phyloP scores from a whole-genome alignment of 2,888 invertebrate genomes.

The Petrophora chlorosata region DNA sequence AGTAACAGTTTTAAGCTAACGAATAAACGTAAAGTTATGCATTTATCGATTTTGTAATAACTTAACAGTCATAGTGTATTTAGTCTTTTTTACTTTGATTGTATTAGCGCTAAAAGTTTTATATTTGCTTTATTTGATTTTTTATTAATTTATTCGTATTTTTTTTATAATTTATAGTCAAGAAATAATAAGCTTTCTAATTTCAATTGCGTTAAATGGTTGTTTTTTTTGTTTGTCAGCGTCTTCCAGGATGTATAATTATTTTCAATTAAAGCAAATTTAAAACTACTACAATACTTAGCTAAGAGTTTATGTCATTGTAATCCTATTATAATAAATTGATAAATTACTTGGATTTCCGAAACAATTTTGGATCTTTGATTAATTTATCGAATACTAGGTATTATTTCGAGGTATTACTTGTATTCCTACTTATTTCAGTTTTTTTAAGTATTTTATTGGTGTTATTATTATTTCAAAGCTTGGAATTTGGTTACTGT shows the following conservation, averaged over 20 bases:
- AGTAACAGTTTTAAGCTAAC: constrained; percentile 5
- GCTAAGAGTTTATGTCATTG: constrained; percentile 27
- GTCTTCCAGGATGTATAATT: background rate
- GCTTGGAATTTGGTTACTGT: too few relatives aligned
- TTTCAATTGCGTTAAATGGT: too few relatives aligned
- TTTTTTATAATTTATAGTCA: background rate
- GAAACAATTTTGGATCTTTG: constrained; percentile 68
- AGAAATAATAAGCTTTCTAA: too few relatives aligned
- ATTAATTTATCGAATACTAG: constrained; percentile 63
- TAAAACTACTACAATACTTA: constrained; percentile 15
- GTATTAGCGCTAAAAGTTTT: constrained; percentile 5
- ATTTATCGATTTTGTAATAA: constrained; percentile 32
- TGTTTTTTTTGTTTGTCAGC: background rate
- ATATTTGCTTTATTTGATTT: constrained; percentile 8
- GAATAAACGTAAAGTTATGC: constrained; percentile 19
- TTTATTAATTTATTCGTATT: background rate
- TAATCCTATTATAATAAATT: constrained; percentile 23
- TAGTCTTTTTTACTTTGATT: constrained; percentile 9
- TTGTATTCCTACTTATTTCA: constrained; percentile 42
- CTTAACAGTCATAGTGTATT: constrained; percentile 33
- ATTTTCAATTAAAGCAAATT: constrained; percentile 2
- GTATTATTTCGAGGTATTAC: constrained; percentile 42
- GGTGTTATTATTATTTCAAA: constrained; percentile 1
- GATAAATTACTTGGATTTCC: constrained; percentile 77
- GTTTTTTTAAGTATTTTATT: constrained; percentile 1